Evolutionary conservation across 1,140 invertebrate genomes (phyloP).

Genomic region (Uloborus diversus): DNA sequence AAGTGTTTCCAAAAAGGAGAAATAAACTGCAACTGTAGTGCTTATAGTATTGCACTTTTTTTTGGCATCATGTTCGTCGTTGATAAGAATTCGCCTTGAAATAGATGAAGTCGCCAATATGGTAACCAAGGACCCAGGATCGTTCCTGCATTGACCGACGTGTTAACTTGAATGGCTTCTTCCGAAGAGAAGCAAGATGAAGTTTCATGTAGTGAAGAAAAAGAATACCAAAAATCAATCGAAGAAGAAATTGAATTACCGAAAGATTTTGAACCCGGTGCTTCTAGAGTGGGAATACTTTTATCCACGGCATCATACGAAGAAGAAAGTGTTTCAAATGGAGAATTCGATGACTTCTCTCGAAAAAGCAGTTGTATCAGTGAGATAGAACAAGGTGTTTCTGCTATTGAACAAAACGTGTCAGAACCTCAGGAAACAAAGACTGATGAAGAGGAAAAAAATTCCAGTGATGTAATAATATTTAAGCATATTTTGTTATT

Average conservation of each 20-base stretch:
- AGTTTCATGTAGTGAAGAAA: background rate
- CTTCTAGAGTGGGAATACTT: conserved; percentile 73
- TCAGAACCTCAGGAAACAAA: background rate
- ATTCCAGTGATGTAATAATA: conserved; percentile 6
- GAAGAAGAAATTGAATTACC: conserved; percentile 54
- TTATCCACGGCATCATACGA: conserved; percentile 76
- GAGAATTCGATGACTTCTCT: conserved; percentile 26
- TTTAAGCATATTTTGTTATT: no score
- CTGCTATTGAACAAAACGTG: conserved; percentile 15
- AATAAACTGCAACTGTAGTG: no score
- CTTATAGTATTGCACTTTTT: no score
- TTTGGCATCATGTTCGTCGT: no score
- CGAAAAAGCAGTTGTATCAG: conserved; percentile 47
- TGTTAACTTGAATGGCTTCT: background rate
- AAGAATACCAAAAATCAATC: background rate
- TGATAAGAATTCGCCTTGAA: no score
- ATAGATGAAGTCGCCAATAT: no score
- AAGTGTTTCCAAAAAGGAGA: no score
- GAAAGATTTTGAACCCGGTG: conserved; percentile 69
- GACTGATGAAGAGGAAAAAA: conserved; percentile 5
- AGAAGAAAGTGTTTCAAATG: conserved; percentile 68
- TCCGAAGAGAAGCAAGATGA: background rate
- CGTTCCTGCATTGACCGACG: no score
- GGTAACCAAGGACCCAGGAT: no score
- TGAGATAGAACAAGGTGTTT: conserved; percentile 49